Conservation (phyloP, 53 echinoderm and acorn worm genomes). For the Mesocentrotus franciscanus region DNA sequence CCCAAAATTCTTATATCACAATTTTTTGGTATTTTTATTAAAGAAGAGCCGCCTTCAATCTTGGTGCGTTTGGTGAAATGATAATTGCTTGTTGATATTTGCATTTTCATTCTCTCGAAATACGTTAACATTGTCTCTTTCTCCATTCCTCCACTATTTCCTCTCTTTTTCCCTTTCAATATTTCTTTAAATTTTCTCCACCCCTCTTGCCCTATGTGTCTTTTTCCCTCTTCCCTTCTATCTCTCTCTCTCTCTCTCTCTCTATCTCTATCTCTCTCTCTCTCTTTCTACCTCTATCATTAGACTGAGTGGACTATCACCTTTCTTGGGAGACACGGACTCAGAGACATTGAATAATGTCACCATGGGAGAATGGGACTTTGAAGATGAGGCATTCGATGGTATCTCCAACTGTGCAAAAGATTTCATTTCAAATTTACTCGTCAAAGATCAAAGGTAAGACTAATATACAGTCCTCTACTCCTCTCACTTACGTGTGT, state of each 20-base stretch:
- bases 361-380: conserved; percentile 91
- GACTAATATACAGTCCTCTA: background rate
- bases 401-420: conserved; percentile 83
- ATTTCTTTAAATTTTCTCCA: background rate
- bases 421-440: conserved; percentile 81
- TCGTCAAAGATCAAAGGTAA: conserved; percentile 83
- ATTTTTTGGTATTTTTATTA: too few relatives aligned
- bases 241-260: background rate
- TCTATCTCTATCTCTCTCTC: background rate
- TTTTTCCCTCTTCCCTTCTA: background rate
- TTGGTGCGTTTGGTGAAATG: too few relatives aligned
- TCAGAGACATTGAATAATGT: conserved; percentile 91
- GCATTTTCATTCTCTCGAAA: too few relatives aligned
- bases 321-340: conserved; percentile 92
- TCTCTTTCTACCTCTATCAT: background rate
- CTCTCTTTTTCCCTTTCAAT: background rate
- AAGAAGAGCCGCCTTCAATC: too few relatives aligned
- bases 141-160: background rate
- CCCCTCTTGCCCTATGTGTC: background rate
- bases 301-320: conserved; percentile 92
- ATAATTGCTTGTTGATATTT: too few relatives aligned
- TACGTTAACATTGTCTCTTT: background rate
- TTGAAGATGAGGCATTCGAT: conserved; percentile 94
- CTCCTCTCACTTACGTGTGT: background rate
- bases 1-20: too few relatives aligned